Percentiles rank a stretch among this genome's conserved stretches.
These are phyloP conservation scores for Rhinogobius similis DNA, from an alignment of 2,113 vertebrate species.

Conservation along the genomic window DNA sequence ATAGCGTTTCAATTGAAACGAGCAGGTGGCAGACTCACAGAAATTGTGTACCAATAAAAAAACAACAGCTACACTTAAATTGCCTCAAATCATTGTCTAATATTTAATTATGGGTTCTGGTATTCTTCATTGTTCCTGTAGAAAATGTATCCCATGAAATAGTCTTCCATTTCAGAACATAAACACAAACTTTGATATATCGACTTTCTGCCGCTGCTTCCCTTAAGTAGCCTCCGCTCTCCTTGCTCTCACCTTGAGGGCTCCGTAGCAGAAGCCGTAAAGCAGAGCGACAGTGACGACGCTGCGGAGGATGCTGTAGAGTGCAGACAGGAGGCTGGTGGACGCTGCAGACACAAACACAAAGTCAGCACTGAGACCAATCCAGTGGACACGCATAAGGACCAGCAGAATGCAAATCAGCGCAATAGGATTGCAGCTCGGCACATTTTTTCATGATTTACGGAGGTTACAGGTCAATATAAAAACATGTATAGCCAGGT, in stretches of 20 bases:
- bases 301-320: conserved; percentile 95
- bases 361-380: conserved; percentile 29
- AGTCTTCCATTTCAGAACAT: neutral
- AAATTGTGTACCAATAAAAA: no score
- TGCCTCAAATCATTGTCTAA: neutral
- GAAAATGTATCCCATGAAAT: neutral
- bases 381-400: conserved; percentile 25
- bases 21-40: neutral
- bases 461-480: neutral
- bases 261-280: conserved; percentile 95
- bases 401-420: conserved; percentile 47
- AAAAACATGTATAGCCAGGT: conserved; percentile 23
- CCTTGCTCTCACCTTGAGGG: conserved; percentile 86
- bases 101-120: no score
- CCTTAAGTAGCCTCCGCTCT: neutral
- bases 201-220: neutral
- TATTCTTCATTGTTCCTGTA: neutral
- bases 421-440: conserved; percentile 16
- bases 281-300: conserved; percentile 91
- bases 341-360: conserved; percentile 80
- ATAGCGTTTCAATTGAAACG: neutral
- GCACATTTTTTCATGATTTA: conserved; percentile 11
- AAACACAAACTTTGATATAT: neutral
- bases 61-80: neutral
- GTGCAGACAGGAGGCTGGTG: conserved; percentile 92